phyloP scores from a whole-genome alignment of 2,888 invertebrate genomes.

The Trimorus sp. region DNA sequence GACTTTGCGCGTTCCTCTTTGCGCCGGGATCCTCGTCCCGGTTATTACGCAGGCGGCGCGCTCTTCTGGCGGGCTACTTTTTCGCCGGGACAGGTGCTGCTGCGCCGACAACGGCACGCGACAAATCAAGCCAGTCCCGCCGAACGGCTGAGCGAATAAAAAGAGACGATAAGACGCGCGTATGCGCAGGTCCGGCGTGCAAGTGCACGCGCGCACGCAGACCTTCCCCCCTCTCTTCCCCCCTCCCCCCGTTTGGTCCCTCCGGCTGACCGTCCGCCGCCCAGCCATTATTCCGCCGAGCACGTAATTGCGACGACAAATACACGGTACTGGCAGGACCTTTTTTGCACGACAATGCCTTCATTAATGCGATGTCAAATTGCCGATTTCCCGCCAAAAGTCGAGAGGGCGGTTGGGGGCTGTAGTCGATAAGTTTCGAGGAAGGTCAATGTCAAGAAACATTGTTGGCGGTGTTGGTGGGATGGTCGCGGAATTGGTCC shows the following conservation, averaged over 20 bases:
- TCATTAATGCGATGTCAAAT: neutral
- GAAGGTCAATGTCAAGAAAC: too few relatives aligned
- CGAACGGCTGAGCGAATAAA: conserved; percentile 42
- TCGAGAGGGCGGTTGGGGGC: too few relatives aligned
- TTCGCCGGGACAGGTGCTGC: conserved; percentile 76
- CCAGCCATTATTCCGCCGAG: conserved; percentile 21
- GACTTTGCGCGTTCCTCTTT: conserved; percentile 29
- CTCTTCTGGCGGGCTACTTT: conserved; percentile 73
- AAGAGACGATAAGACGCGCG: conserved; percentile 59
- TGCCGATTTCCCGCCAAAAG: too few relatives aligned
- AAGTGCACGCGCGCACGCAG: conserved; percentile 25
- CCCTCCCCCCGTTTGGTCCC: too few relatives aligned
- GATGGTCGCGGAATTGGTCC: too few relatives aligned
- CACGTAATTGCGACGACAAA: conserved; percentile 50
- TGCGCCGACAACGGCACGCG: conserved; percentile 75
- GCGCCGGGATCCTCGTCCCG: neutral
- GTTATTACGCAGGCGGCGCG: conserved; percentile 37
- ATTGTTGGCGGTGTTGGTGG: too few relatives aligned
- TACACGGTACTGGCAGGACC: conserved; percentile 20
- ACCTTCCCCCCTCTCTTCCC: neutral
- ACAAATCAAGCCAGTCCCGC: conserved; percentile 76
- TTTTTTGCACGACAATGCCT: neutral
- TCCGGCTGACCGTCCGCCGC: too few relatives aligned
- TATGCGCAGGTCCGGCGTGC: conserved; percentile 54
- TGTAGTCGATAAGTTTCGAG: too few relatives aligned